Conservation (phyloP, 1,140 invertebrate genomes). For the Dolichoris vasculosae region DNA sequence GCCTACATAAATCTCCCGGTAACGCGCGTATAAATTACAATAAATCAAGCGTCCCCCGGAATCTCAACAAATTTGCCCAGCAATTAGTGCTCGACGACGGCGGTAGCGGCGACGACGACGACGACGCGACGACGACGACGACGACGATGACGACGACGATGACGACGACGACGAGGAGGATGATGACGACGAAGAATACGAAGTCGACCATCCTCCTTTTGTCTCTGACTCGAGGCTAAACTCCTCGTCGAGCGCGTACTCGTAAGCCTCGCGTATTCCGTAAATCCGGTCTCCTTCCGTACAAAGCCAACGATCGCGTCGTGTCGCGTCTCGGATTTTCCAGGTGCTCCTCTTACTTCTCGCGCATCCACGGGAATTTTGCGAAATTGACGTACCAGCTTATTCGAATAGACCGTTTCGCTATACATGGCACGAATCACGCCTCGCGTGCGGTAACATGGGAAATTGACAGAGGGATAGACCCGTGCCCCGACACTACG, state of each 20-base stretch:
- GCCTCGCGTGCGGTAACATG: slow-evolving; percentile 10
- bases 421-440: background rate
- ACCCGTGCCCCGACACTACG: background rate
- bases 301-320: background rate
- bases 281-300: slow-evolving; percentile 5
- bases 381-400: slow-evolving; percentile 9
- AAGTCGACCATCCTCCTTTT: slow-evolving; percentile 1
- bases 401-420: slow-evolving; percentile 10
- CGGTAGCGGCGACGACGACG: too few relatives aligned
- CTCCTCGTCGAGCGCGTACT: background rate
- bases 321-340: slow-evolving; percentile 1
- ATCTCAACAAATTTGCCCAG: slow-evolving; percentile 45
- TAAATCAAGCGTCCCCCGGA: slow-evolving; percentile 43
- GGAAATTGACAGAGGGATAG: slow-evolving; percentile 30
- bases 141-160: too few relatives aligned
- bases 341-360: slow-evolving; percentile 4
- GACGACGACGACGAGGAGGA: too few relatives aligned
- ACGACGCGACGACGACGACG: too few relatives aligned
- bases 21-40: slow-evolving; percentile 47
- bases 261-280: slow-evolving; percentile 7
- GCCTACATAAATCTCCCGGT: slow-evolving; percentile 23
- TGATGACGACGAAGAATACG: too few relatives aligned
- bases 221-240: slow-evolving; percentile 7
- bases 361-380: slow-evolving; percentile 9
- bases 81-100: slow-evolving; percentile 31